Evolutionary conservation across 2,888 invertebrate species (phyloP).

Genomic region (Bhutanitis thaidina): DNA sequence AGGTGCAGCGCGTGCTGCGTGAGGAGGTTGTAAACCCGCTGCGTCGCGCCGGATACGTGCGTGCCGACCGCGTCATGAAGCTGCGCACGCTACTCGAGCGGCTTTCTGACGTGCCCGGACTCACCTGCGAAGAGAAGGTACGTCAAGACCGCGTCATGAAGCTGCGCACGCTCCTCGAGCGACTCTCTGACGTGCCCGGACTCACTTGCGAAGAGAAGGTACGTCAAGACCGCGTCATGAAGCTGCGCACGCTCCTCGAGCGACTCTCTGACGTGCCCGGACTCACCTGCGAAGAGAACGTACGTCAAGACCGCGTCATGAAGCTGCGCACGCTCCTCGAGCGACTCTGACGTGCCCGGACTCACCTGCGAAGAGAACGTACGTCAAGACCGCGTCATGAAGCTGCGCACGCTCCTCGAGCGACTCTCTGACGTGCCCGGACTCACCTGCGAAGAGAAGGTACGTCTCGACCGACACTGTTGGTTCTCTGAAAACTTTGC

Average conservation of each 20-base stretch:
- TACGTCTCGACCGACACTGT: no score
- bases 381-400: conserved; percentile 25
- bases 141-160: conserved; percentile 92
- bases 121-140: conserved; percentile 95
- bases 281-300: conserved; percentile 94
- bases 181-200: conserved; percentile 93
- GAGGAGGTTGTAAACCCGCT: conserved; percentile 98
- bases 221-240: conserved; percentile 91
- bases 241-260: conserved; percentile 91
- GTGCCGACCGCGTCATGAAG: conserved; percentile 97
- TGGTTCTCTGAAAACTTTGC: no score
- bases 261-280: conserved; percentile 94
- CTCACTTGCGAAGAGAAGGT: conserved; percentile 95
- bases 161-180: conserved; percentile 91
- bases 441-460: background rate
- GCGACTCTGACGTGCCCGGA: conserved; percentile 93
- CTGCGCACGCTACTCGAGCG: conserved; percentile 92
- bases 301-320: conserved; percentile 91
- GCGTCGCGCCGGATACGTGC: conserved; percentile 92
- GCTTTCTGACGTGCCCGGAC: conserved; percentile 93
- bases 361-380: conserved; percentile 95
- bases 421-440: background rate
- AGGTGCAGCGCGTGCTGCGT: conserved; percentile 92
- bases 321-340: conserved; percentile 93
- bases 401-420: background rate